Evolutionary conservation across 2,888 invertebrate genomes (phyloP).

Genomic region (Nymphalis polychloros): DNA sequence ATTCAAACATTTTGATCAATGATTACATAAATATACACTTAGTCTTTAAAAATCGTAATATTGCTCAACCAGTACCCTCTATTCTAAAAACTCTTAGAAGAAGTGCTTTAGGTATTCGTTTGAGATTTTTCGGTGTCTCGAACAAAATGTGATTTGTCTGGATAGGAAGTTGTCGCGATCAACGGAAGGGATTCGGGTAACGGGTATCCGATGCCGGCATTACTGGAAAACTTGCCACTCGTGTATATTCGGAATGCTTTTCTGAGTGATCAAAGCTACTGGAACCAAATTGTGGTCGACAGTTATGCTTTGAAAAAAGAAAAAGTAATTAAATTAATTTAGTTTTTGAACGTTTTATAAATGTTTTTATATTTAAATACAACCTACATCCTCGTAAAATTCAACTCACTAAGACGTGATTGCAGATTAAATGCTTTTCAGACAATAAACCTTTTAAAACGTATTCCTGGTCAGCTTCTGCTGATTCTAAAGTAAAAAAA

Average conservation of each 20-base stretch:
- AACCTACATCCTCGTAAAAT: no score
- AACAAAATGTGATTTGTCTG: constrained; percentile 27
- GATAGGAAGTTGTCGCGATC: constrained; percentile 25
- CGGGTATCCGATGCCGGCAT: constrained; percentile 25
- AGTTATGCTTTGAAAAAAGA: neutral
- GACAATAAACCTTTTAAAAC: no score
- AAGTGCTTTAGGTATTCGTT: neutral
- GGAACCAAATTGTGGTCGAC: neutral
- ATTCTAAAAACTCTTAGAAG: constrained; percentile 10
- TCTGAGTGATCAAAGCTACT: neutral
- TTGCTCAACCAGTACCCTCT: neutral
- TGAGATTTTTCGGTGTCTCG: constrained; percentile 10
- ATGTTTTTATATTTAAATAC: neutral
- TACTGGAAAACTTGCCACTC: constrained; percentile 17
- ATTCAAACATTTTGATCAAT: no score
- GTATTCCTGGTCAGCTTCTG: no score
- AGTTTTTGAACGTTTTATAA: neutral
- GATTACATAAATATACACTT: neutral
- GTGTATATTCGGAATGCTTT: constrained; percentile 9
- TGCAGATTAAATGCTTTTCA: no score
- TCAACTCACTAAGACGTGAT: no score
- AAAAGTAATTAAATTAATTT: neutral
- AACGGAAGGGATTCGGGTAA: constrained; percentile 34
- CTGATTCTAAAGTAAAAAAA: no score
- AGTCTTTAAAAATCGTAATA: neutral